A percentile compares a stretch with the other conserved stretches of the same genome.
phyloP scores from a whole-genome alignment of 2,888 invertebrate species.

The Agrotis ipsilon region DNA sequence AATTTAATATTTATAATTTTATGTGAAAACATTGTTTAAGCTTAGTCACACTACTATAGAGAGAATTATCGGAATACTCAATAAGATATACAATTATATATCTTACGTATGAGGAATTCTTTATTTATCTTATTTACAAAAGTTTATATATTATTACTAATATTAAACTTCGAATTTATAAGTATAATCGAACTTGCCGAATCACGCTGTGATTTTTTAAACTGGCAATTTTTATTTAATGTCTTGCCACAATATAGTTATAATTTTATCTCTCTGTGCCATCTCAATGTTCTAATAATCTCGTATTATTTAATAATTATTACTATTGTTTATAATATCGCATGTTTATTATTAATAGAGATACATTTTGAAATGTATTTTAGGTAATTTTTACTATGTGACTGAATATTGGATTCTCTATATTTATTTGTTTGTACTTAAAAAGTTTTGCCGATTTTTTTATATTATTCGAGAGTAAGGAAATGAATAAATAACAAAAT shows the following conservation, averaged over 20 bases:
- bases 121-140: conserved; percentile 51
- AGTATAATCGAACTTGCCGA: conserved; percentile 34
- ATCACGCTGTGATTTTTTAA: conserved; percentile 44
- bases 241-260: conserved; percentile 64
- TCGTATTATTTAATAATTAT: conserved; percentile 62
- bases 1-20: conserved; percentile 58
- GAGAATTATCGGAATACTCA: conserved; percentile 59
- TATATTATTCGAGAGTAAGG: conserved; percentile 70
- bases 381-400: conserved; percentile 75
- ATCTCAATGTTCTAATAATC: conserved; percentile 63
- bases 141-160: conserved; percentile 49
- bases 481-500: conserved; percentile 66
- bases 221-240: conserved; percentile 43
- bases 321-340: conserved; percentile 61
- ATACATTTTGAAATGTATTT: conserved; percentile 63
- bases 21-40: conserved; percentile 47
- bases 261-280: conserved; percentile 65
- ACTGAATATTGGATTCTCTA: conserved; percentile 81
- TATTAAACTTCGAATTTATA: conserved; percentile 46
- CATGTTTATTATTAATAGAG: conserved; percentile 64
- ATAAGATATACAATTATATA: conserved; percentile 64
- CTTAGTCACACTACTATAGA: conserved; percentile 52
- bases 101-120: conserved; percentile 63
- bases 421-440: conserved; percentile 87
- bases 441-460: conserved; percentile 79